phyloP scores from a whole-genome alignment of 2,888 invertebrate species.

The Allophyes oxyacanthae region DNA sequence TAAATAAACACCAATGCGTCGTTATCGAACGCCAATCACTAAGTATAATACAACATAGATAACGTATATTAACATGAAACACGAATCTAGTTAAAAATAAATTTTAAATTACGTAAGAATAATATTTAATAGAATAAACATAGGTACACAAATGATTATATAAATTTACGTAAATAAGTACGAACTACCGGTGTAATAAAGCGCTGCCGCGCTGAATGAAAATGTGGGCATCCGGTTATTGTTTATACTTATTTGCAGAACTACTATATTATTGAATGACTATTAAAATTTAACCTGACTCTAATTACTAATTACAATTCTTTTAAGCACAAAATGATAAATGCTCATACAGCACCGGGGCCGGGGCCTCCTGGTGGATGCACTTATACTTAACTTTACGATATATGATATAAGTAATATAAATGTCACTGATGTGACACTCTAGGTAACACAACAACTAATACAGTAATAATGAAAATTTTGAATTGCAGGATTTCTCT shows the following conservation, averaged over 20 bases:
- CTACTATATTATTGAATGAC: neutral
- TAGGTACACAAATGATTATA: too few species aligned
- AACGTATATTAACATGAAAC: slow-evolving; percentile 23
- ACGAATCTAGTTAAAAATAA: slow-evolving; percentile 8
- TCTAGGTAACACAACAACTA: slow-evolving; percentile 57
- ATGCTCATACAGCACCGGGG: slow-evolving; percentile 4
- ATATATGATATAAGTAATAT: too few species aligned
- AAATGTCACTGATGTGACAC: neutral
- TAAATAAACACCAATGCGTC: slow-evolving; percentile 27
- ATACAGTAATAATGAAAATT: slow-evolving; percentile 67
- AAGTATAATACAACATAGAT: slow-evolving; percentile 17
- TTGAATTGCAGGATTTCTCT: slow-evolving; percentile 62
- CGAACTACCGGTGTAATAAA: slow-evolving; percentile 12
- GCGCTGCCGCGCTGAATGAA: neutral
- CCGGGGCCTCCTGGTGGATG: too few species aligned
- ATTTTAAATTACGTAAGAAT: slow-evolving; percentile 2
- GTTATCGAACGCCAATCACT: slow-evolving; percentile 19
- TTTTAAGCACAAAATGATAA: neutral
- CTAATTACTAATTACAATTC: slow-evolving; percentile 1
- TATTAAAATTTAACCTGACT: slow-evolving; percentile 2
- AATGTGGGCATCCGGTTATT: slow-evolving; percentile 9
- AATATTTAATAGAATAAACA: slow-evolving; percentile 21
- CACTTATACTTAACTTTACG: too few species aligned
- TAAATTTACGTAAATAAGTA: slow-evolving; percentile 19
- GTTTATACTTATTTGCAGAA: slow-evolving; percentile 6